Evolutionary conservation across 2,888 invertebrate genomes (phyloP), one percentile per base, ranked within the genome.

Genomic region (Eumerus sabulonum): DNA sequence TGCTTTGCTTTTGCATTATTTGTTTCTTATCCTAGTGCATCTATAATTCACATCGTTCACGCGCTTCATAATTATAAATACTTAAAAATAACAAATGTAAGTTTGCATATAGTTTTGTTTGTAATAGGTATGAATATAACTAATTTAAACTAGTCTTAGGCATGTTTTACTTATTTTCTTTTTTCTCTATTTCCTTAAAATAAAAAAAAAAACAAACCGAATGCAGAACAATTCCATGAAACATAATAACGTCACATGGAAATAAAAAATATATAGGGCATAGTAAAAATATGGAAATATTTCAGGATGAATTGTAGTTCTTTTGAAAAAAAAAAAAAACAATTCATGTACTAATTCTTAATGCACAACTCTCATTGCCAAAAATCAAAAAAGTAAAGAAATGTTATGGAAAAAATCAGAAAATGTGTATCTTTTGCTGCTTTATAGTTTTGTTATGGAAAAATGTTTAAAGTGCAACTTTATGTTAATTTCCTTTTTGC

Each of bases 131-230:
- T 51, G 17, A 57, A 68, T 67, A 62, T 57, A 63, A 57, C 59
- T 56, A 53, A 72, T 53, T 67, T 76, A 82, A 76, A 72, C 81
- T 82, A 82, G 76, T 82, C 82, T 82, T 82, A 81, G 82, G 81
- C 81, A 76, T 76, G 19, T 35, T n/a, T n/a, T n/a, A n/a, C n/a
- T n/a, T n/a, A n/a, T n/a, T n/a, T n/a, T n/a, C n/a, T 50, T 59
- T 76, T 66, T 59, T 60, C 19, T 56, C 27, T 50, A 45, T 53
- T n/a, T 45, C 36, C n/a, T 57, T 40, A 54, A 42, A 9, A n/a
- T 53, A 3, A 18, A 5, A 19, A 17, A 40, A n/a, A n/a, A 53
- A 63, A 53, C 13, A 35, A 40, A 40, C 3, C 11, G 40, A 40
- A 2, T 7, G 9, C 1, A 11, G 1, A 3, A 40, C 9, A 9